Conservation (phyloP, 2,888 invertebrate species). For the Noctua janthina region DNA sequence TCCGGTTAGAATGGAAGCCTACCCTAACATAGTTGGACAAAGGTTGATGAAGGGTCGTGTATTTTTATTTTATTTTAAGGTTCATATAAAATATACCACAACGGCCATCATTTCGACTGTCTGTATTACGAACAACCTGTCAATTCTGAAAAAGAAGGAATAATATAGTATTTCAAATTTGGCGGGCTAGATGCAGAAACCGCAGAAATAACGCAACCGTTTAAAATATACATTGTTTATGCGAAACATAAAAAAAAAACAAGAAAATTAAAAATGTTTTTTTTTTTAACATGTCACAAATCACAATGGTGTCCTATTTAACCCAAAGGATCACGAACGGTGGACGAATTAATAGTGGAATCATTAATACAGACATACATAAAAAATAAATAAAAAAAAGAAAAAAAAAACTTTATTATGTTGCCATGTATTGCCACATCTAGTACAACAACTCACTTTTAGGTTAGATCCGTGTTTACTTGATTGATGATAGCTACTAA, state of each 20-base stretch:
- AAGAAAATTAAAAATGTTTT: background rate
- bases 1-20: background rate
- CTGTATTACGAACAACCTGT: slow-evolving; percentile 25
- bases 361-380: background rate
- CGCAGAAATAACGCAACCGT: slow-evolving; percentile 1
- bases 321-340: background rate
- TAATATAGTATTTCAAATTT: slow-evolving; percentile 30
- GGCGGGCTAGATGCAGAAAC: slow-evolving; percentile 1
- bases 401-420: too few relatives aligned
- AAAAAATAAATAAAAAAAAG: too few relatives aligned
- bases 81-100: slow-evolving; percentile 56
- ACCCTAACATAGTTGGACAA: background rate
- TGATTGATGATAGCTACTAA: too few relatives aligned
- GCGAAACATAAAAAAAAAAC: too few relatives aligned
- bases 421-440: too few relatives aligned
- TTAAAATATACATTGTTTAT: background rate
- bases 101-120: slow-evolving; percentile 26
- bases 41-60: background rate
- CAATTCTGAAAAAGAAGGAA: slow-evolving; percentile 19
- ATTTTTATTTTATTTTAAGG: background rate
- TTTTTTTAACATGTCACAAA: background rate
- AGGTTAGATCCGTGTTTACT: too few relatives aligned
- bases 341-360: background rate
- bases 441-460: too few relatives aligned
- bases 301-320: background rate